Evolutionary conservation across 2,797 vertebrate genomes (phyloP), one percentile per base, ranked within the genome.

Genomic region (Poliocrania exsul): DNA sequence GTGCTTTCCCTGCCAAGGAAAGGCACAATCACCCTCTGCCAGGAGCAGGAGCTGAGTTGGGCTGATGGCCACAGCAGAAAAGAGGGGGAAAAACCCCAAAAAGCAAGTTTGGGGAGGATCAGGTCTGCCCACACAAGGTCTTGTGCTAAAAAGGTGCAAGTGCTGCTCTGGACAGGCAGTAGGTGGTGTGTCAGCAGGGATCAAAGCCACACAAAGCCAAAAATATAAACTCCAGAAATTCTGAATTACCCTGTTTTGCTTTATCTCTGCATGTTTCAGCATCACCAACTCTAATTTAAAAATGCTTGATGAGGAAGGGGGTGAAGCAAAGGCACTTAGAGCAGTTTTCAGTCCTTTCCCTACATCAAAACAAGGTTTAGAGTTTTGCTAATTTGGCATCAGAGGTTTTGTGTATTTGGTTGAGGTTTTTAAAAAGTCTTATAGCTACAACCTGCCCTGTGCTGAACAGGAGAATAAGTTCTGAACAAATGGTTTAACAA

Each of bases 281-380:
- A 53, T 60, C 33, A 17, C 14, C 4, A 2, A 26, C 51, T 66
- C 60, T 8, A 5, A n/a, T 25, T 60, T 24, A 35, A 74, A 35
- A 31, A 26, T 2, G 2, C 24, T 33, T 3, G 0, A 2, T 9
- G 33, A 85, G 35, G 40, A 54, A 66, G 0, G 1, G 20, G 18
- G 11, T 16, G 28, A 90, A 31, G 25, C 11, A 42, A 72, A 79
- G 2, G 2, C 42, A 7, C 35, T 33, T 10, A 8, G 19, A 26
- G 2, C 16, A 10, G 3, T 7, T 66, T 4, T 40, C 9, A 24
- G 0, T 18, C 58, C 16, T 35, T 47, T 33, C 24, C 28, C 21
- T 25, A 3, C 1, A 0, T 8, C 23, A 35, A 78, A 56, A 33
- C 3, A 3, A 10, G 14, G 25, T 19, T 35, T 49, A 44, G 37